These are phyloP conservation scores for Onychostoma macrolepis DNA, from an alignment of 2,113 vertebrate genomes.

Conservation along the genomic window DNA sequence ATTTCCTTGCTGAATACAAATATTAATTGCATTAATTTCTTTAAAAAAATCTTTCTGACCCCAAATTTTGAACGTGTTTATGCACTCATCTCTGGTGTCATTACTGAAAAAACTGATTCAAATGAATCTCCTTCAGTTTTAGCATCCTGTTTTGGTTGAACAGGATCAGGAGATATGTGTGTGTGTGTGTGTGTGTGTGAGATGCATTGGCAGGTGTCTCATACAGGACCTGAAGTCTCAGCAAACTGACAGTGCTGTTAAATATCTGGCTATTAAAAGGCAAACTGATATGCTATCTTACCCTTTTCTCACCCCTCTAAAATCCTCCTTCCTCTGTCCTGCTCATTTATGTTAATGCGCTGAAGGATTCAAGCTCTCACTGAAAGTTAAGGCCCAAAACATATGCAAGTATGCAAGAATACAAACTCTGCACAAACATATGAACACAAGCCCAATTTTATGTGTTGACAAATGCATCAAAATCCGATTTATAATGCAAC, in stretches of 20 bases:
- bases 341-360: not conserved
- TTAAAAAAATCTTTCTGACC: too few species aligned
- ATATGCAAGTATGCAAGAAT: not conserved
- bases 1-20: not conserved
- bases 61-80: not conserved
- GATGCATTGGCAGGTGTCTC: constrained; percentile 45
- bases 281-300: constrained; percentile 7
- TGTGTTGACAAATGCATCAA: not conserved
- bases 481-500: not conserved
- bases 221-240: not conserved
- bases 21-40: too few species aligned
- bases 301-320: not conserved
- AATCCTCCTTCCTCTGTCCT: not conserved
- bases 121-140: not conserved
- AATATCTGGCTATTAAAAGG: not conserved
- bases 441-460: not conserved
- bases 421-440: not conserved
- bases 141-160: constrained; percentile 2
- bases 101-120: not conserved
- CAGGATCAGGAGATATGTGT: not conserved
- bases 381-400: not conserved
- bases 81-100: not conserved
- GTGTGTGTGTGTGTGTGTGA: not conserved
- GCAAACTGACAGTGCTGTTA: not conserved
- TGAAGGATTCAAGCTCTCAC: not conserved